A percentile compares a stretch with the other conserved stretches of the same genome.
phyloP scores from a whole-genome alignment of 2,888 invertebrate species.

The Patella depressa region DNA sequence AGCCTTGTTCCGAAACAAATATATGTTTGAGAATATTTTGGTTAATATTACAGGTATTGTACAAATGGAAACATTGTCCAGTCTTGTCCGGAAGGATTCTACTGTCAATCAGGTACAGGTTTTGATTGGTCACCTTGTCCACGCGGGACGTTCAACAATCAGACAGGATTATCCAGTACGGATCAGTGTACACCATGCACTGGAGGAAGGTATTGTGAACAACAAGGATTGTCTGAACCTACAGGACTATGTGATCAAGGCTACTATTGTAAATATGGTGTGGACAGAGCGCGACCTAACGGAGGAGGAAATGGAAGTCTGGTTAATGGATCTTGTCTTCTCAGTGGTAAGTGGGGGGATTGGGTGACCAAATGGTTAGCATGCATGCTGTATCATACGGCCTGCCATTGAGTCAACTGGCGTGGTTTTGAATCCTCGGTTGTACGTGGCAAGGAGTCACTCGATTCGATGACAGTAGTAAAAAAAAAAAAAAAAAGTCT shows the following conservation, averaged over 20 bases:
- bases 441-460: too few relatives aligned
- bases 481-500: too few relatives aligned
- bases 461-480: too few relatives aligned
- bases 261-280: conserved; percentile 66
- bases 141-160: conserved; percentile 66
- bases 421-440: too few relatives aligned
- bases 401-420: too few relatives aligned
- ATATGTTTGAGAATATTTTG: too few relatives aligned
- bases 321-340: conserved; percentile 45
- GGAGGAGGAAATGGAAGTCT: conserved; percentile 36
- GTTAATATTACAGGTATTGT: conserved; percentile 59
- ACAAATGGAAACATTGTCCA: conserved; percentile 52
- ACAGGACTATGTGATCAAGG: conserved; percentile 60
- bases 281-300: conserved; percentile 58
- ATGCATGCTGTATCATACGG: too few relatives aligned
- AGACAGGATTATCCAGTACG: conserved; percentile 54
- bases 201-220: conserved; percentile 65
- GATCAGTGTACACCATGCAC: conserved; percentile 62
- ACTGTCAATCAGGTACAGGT: conserved; percentile 65
- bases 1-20: too few relatives aligned
- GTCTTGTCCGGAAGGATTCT: conserved; percentile 63
- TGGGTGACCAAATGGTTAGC: too few relatives aligned
- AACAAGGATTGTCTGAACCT: conserved; percentile 36
- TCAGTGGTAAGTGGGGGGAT: conserved; percentile 32
- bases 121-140: conserved; percentile 64